phyloP scores from a whole-genome alignment of 2,797 vertebrate species.

The Tenualosa thibaudeaui region DNA sequence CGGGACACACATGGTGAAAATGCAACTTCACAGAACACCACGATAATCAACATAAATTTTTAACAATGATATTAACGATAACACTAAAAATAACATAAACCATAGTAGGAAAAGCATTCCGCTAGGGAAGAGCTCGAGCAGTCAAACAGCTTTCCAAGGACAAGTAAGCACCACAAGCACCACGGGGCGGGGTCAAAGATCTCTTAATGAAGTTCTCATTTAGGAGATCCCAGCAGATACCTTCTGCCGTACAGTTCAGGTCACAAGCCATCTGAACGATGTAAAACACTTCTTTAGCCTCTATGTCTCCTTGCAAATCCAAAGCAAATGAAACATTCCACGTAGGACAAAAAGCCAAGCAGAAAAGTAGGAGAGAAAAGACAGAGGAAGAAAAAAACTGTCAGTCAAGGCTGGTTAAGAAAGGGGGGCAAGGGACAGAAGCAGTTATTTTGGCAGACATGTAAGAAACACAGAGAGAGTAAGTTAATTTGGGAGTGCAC shows the following conservation, averaged over 20 bases:
- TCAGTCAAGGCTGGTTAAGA: conserved; percentile 45
- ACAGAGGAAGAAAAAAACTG: conserved; percentile 51
- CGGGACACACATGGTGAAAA: conserved; percentile 20
- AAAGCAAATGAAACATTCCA: conserved; percentile 77
- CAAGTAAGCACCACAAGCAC: conserved; percentile 46
- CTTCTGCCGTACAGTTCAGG: conserved; percentile 99
- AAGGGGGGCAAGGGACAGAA: conserved; percentile 46
- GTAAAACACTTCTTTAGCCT: conserved; percentile 96
- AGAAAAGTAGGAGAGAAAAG: conserved; percentile 52
- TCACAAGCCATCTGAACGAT: conserved; percentile 99
- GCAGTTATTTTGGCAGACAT: conserved; percentile 37
- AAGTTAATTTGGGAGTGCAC: conserved; percentile 57
- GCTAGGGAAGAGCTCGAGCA: conserved; percentile 24
- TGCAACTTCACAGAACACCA: conserved; percentile 38
- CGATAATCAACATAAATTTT: neutral
- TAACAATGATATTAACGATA: neutral
- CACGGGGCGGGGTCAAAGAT: conserved; percentile 70
- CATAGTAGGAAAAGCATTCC: conserved; percentile 45
- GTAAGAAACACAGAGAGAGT: conserved; percentile 63
- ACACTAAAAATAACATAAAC: conserved; percentile 29
- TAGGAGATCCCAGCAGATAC: conserved; percentile 94
- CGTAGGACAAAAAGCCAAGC: conserved; percentile 60
- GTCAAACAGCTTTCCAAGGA: conserved; percentile 23
- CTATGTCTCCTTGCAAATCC: conserved; percentile 90
- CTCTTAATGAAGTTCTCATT: conserved; percentile 69